Evolutionary conservation across 2,797 vertebrate genomes (phyloP), one percentile per base, ranked within the genome.

Genomic region (Tachyglossus aculeatus): DNA sequence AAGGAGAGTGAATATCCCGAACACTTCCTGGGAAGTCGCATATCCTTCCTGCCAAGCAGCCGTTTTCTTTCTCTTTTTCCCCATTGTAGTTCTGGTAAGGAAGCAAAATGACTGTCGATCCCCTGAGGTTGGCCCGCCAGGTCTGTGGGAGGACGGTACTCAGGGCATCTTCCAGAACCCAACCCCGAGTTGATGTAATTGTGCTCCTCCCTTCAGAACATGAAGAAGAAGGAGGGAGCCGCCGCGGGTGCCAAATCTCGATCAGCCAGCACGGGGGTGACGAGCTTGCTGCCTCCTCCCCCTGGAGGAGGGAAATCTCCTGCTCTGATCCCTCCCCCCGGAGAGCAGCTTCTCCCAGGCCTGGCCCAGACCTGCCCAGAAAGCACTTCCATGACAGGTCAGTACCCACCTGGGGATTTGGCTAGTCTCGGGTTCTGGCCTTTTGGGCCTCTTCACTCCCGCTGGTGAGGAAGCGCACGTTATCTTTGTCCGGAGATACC

Each of bases 141-240:
- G n/a, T n/a, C n/a, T n/a, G n/a, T n/a, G n/a, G n/a, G n/a, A n/a
- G n/a, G n/a, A n/a, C n/a, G n/a, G n/a, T n/a, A n/a, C n/a, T n/a
- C n/a, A n/a, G n/a, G n/a, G n/a, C n/a, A n/a, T n/a, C n/a, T n/a
- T n/a, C n/a, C n/a, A n/a, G n/a, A n/a, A n/a, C n/a, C n/a, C n/a
- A n/a, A n/a, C n/a, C n/a, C n/a, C n/a, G n/a, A n/a, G n/a, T n/a
- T n/a, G 19, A 22, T 43, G 25, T 1, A 8, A 1, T 41, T n/a
- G 32, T 33, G 64, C 24, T 56, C 27, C 65, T 61, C 12, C 31
- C 53, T 81, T 24, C 59, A 94, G 96, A 98, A 97, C 66, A 93
- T 98, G 57, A 97, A 96, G 91, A 99, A 96, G 87, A 99, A 95
- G 51, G 97, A 98, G 12, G 89, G 91, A 40, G 37, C 67, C 0